phyloP scores from a whole-genome alignment of 2,113 vertebrate species.

The Sinocyclocheilus rhinocerous region DNA sequence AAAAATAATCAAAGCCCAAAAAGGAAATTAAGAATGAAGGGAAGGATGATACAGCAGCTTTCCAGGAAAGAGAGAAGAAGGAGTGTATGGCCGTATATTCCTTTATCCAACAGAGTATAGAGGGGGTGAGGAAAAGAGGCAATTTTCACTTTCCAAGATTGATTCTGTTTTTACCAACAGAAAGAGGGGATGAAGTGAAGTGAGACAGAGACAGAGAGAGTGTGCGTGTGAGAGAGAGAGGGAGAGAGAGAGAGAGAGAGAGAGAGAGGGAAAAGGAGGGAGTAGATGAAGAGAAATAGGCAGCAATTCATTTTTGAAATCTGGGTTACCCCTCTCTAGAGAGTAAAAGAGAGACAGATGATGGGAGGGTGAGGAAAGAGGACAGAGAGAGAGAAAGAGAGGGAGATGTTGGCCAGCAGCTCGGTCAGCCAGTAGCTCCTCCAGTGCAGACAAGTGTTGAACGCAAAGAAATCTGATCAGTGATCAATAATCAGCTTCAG shows the following conservation, averaged over 20 bases:
- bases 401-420: conserved; percentile 64
- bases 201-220: conserved; percentile 46
- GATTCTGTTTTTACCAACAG: conserved; percentile 71
- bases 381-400: conserved; percentile 58
- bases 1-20: conserved; percentile 15
- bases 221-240: conserved; percentile 55
- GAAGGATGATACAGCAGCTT: conserved; percentile 62
- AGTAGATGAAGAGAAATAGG: conserved; percentile 70
- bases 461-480: conserved; percentile 11
- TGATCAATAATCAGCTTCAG: background rate
- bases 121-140: conserved; percentile 72
- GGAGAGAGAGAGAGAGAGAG: conserved; percentile 54
- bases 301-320: conserved; percentile 79
- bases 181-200: conserved; percentile 56
- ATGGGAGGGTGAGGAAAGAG: conserved; percentile 52
- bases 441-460: conserved; percentile 2
- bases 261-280: conserved; percentile 57
- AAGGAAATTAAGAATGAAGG: conserved; percentile 31
- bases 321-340: conserved; percentile 82
- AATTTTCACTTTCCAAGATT: conserved; percentile 81
- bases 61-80: conserved; percentile 69
- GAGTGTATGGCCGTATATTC: conserved; percentile 64
- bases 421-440: conserved; percentile 33
- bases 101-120: conserved; percentile 71
- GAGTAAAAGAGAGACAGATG: conserved; percentile 68